Evolutionary conservation across 2,888 invertebrate species (phyloP), one percentile per base, ranked within the genome.

Genomic region (Conops quadrifasciatus): DNA sequence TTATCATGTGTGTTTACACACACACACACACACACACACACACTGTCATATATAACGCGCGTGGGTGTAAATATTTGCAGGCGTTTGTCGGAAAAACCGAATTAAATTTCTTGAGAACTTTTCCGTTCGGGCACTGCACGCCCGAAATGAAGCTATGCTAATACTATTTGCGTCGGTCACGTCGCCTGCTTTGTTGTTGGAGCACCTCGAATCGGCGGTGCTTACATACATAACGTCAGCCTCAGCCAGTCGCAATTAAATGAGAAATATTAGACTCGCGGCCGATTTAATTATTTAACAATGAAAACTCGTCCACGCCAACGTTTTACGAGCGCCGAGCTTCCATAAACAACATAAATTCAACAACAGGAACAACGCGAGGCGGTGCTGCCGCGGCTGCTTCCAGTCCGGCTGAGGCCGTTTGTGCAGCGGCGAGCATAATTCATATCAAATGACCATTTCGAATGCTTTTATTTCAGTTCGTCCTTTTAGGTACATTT

Each of bases 401-500:
- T 36, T 65, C 66, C 69, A 59, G 69, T 63, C 60, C 45, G 67
- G 67, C 65, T 72, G 78, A 74, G 73, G 76, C 76, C 80, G 81
- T 84, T 83, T 84, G 83, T 82, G 83, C 83, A 82, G 76, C 79
- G 81, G 76, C 81, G 82, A 80, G 82, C 82, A 83, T 84, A 83
- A 83, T 83, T 83, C 82, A 83, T 84, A 83, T 81, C 82, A 84
- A 83, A 83, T 83, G 82, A 84, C 82, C 82, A 82, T 84, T 84
- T 83, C 82, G 79, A 82, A 84, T 82, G 83, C 82, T 83, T 83
- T 84, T 84, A 83, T 83, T 83, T 83, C 78, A 76, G 77, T 79
- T 80, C 76, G 80, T 80, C 77, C 74, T 71, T 69, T 72, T 66
- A 66, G 65, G 60, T 45, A 65, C 60, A 59, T 67, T 65, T 62